Base-by-base conservation (phyloP, 1,140 invertebrate genomes). In the Dufourea novaeangliae region DNA sequence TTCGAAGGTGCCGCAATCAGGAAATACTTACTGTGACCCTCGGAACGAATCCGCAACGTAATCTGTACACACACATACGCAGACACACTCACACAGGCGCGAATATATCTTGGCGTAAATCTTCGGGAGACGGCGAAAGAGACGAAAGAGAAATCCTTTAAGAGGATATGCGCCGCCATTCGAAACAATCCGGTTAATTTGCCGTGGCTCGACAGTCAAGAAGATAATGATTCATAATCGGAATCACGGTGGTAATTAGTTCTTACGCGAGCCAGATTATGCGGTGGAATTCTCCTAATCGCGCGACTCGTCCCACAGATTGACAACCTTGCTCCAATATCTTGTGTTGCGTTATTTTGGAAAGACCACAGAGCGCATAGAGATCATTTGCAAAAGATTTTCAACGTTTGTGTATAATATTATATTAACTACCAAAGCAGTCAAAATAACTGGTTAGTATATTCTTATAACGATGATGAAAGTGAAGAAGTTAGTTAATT, bases 131-230 rank as follows among this genome's bases (percentile, higher is more conserved):
- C 2, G 22, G 11, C 0, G 17, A 39, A 50, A 41, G 17, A n/a
- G 54, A 32, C 27, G 12, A n/a, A 17, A 29, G 46, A 71, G 39
- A 74, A 74, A 84, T 82, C 80, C 61, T 66, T 74, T 77, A 79
- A 84, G 77, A 82, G 80, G 84, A 86, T 86, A 63, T 82, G 39
- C 82, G 74, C 59, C 64, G 76, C 25, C 63, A 57, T 82, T 82
- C 39, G 59, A 86, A 86, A 87, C 79, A 84, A 86, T 86, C 80
- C 77, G 71, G 82, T 79, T 87, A 87, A 88, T 87, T 85, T 85
- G 41, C 66, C 54, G 29, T 32, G 29, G 39, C 41, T 52, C 29
- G 37, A 34, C 54, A 78, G 64, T 76, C 61, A 64, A 63, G 34
- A 22, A 56, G 74, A 64, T 39, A 70, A 67, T 39, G 73, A 50